Base-by-base conservation (phyloP, 2,888 invertebrate genomes). In the Monochamus alternatus region DNA sequence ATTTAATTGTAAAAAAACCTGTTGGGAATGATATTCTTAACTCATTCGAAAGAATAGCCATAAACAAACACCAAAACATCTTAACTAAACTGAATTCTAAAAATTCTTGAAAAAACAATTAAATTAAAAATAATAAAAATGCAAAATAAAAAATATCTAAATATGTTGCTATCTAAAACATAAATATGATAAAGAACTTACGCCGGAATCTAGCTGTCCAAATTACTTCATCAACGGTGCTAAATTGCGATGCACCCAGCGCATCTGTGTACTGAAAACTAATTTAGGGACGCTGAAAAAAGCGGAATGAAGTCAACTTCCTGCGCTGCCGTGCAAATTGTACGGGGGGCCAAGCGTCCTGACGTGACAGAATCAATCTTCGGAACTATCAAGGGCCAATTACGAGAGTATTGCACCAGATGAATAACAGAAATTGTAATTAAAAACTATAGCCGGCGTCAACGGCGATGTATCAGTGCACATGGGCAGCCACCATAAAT, bases 401-500 rank as follows among this genome's bases (percentile, higher is more conserved):
- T 51, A 69, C 30, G 60, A 69, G 69, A 30, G 60, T 69, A 69
- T 69, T 69, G 69, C 69, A 69, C 69, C 69, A 59, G 43, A 31
- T 30, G 69, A 30, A 69, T 62, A 47, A 12, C 47, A 47, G 31
- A 60, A 69, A 69, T 22, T 30, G n/a, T 69, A 69, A 60, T 69
- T 69, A 58, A 69, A 30, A 47, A 43, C 44, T 60, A 22, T 22
- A 59, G 32, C 31, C 55, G 52, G 51, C 59, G 58, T 68, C 68
- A 38, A 58, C 58, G 68, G 43, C 9, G 3, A 68, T 68, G 58
- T 58, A 55, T 43, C 58, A 10, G 47, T 69, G 69, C 60, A 69
- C 59, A 51, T 7, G 60, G 44, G 30, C 69, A 69, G 47, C 59
- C 60, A 47, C 69, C 69, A 60, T 60, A 62, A 47, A 60, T 30